Conservation (phyloP, 2,888 invertebrate species). For the Mayetiola destructor region DNA sequence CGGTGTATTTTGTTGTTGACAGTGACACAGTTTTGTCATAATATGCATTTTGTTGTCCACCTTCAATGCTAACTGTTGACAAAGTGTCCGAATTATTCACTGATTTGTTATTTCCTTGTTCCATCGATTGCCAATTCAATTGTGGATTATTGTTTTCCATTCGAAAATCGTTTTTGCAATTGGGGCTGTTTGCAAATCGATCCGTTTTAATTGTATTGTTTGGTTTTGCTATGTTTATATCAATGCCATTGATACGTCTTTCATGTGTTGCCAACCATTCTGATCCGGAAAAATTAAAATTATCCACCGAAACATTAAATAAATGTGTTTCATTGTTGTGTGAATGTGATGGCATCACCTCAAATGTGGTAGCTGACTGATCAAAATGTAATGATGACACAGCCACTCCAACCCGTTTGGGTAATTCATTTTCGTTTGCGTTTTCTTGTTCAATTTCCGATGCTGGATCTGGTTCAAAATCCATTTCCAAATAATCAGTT, state of each 20-base stretch:
- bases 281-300: no score
- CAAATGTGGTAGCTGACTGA: background rate
- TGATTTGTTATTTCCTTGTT: background rate
- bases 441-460: constrained; percentile 29
- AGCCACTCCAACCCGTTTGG: background rate
- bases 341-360: background rate
- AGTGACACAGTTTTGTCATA: constrained; percentile 3
- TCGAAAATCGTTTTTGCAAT: background rate
- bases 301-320: no score
- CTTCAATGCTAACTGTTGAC: background rate
- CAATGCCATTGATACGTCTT: background rate
- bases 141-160: background rate
- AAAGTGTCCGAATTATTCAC: background rate
- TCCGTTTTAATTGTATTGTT: background rate
- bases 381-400: background rate
- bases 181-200: background rate
- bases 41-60: background rate
- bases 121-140: background rate
- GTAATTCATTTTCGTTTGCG: background rate
- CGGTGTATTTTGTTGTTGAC: background rate
- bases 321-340: background rate
- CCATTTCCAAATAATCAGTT: constrained; percentile 35
- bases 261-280: background rate
- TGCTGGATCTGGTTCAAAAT: constrained; percentile 34
- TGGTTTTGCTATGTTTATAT: background rate